Conservation (phyloP, 1,140 invertebrate species). For the Teleopsis dalmanni region DNA sequence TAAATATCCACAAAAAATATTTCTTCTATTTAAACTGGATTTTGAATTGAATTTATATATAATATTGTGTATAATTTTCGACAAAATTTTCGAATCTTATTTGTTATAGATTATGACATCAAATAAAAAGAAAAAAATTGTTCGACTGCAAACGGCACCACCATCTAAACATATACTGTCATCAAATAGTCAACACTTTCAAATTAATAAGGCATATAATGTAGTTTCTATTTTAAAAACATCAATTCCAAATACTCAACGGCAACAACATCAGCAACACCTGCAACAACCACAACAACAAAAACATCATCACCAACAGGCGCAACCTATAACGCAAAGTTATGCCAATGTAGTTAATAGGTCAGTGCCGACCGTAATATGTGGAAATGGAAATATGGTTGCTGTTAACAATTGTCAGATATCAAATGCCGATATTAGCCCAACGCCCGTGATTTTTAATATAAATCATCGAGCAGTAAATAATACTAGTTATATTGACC, state of each 20-base stretch:
- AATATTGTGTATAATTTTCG: slow-evolving; percentile 10
- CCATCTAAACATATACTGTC: not conserved
- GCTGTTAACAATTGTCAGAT: slow-evolving; percentile 18
- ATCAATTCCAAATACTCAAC: too few species aligned
- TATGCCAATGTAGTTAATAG: slow-evolving; percentile 24
- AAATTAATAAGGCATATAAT: too few species aligned
- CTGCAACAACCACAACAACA: slow-evolving; percentile 13
- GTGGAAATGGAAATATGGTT: slow-evolving; percentile 22
- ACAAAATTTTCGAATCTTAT: slow-evolving; percentile 17
- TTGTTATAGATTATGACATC: slow-evolving; percentile 32
- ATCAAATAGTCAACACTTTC: too few species aligned
- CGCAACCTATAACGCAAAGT: slow-evolving; percentile 20
- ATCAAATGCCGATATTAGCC: slow-evolving; percentile 15
- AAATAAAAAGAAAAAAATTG: slow-evolving; percentile 30
- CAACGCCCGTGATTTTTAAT: slow-evolving; percentile 21
- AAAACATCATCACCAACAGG: slow-evolving; percentile 10
- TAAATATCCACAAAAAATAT: too few species aligned
- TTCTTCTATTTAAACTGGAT: too few species aligned
- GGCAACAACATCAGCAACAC: too few species aligned
- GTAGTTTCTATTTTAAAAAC: too few species aligned
- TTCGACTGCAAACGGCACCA: slow-evolving; percentile 14
- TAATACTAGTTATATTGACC: slow-evolving; percentile 6
- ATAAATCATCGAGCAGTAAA: slow-evolving; percentile 13
- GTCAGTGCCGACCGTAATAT: slow-evolving; percentile 19
- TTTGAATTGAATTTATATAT: not conserved